Evolutionary conservation across 2,113 vertebrate genomes (phyloP).

Genomic region (Pogona vitticeps): DNA sequence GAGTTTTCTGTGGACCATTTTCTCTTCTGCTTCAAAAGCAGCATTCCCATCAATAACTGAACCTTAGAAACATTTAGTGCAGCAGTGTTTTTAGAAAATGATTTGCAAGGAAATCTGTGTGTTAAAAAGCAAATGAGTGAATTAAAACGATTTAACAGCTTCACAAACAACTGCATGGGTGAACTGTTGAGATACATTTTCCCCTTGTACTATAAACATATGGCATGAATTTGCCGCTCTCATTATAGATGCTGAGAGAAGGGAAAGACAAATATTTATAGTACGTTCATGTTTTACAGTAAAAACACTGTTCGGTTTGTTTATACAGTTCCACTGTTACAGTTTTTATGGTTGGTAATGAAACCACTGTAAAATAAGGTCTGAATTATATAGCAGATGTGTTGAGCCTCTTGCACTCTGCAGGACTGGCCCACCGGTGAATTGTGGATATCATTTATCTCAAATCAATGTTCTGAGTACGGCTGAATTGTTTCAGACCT

Average conservation of each 20-base stretch:
- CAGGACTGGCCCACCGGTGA: slow-evolving; percentile 50
- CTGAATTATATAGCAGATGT: slow-evolving; percentile 84
- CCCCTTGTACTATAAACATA: slow-evolving; percentile 76
- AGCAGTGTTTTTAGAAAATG: slow-evolving; percentile 15
- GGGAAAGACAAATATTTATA: slow-evolving; percentile 86
- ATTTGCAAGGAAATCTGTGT: slow-evolving; percentile 43
- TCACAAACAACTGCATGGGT: slow-evolving; percentile 59
- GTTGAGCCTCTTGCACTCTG: slow-evolving; percentile 63
- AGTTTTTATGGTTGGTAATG: slow-evolving; percentile 84
- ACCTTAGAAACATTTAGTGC: neutral
- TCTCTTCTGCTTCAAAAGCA: neutral
- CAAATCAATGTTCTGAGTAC: slow-evolving; percentile 23
- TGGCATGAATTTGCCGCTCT: slow-evolving; percentile 81
- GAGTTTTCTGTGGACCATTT: neutral
- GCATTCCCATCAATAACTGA: neutral
- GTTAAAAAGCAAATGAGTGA: slow-evolving; percentile 50
- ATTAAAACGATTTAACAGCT: slow-evolving; percentile 64
- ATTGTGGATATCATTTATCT: slow-evolving; percentile 32
- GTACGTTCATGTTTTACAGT: slow-evolving; percentile 86
- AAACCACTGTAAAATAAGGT: slow-evolving; percentile 84
- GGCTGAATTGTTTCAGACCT: slow-evolving; percentile 29
- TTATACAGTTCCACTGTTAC: slow-evolving; percentile 90
- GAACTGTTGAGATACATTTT: slow-evolving; percentile 67
- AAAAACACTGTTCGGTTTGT: slow-evolving; percentile 86
- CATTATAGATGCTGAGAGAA: slow-evolving; percentile 82